Conservation (phyloP, 2,888 invertebrate species). For the Sminthurinus aureus region DNA sequence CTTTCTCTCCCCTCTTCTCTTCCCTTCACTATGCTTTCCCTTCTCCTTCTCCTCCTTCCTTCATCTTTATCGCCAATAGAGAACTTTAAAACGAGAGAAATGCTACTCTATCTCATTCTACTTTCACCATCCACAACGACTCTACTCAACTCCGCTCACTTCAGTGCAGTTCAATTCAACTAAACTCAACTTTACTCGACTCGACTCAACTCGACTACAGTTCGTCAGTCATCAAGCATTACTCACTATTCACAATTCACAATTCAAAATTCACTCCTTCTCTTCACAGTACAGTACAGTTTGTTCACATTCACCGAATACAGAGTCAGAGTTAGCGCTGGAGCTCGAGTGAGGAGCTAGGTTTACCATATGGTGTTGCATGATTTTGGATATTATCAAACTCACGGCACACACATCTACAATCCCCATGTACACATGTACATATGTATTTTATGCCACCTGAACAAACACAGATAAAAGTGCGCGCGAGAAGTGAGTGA, state of each 20-base stretch:
- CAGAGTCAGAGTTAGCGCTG: not conserved
- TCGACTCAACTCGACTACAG: too few species aligned
- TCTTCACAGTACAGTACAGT: too few species aligned
- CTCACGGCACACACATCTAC: not conserved
- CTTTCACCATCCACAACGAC: too few species aligned
- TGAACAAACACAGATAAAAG: slow-evolving; percentile 60
- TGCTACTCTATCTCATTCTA: too few species aligned
- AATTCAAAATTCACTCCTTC: too few species aligned
- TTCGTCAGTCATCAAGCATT: too few species aligned
- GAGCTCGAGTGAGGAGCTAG: not conserved
- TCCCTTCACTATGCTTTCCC: not conserved
- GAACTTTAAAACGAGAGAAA: too few species aligned
- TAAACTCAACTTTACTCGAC: not conserved
- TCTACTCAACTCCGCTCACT: too few species aligned
- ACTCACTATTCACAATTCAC: too few species aligned
- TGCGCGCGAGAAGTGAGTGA: slow-evolving; percentile 33
- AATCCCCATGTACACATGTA: too few species aligned
- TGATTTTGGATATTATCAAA: slow-evolving; percentile 23
- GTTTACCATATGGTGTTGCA: slow-evolving; percentile 31
- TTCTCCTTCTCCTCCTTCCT: not conserved
- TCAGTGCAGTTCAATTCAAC: not conserved
- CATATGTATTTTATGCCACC: slow-evolving; percentile 46
- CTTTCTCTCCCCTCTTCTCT: not conserved
- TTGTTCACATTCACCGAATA: not conserved
- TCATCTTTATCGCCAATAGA: too few species aligned